Evolutionary conservation across 1,140 invertebrate genomes (phyloP), one percentile per base, ranked within the genome.

Genomic region (Thaumetopoea pityocampa): DNA sequence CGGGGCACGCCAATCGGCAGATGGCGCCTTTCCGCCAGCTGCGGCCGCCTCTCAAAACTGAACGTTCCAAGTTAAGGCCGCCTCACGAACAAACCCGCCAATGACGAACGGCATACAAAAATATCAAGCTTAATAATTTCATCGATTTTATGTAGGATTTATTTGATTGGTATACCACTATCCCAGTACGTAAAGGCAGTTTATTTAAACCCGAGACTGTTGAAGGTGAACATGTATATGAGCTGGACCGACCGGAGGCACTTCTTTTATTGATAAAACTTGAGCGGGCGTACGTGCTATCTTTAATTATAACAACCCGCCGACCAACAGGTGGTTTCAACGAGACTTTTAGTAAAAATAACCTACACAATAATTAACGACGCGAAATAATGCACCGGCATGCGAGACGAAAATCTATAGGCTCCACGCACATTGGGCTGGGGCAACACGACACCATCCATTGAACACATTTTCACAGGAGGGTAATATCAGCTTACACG

Each of bases 361-460:
- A 52, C 42, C 55, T 67, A 70, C 63, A 70, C 60, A 74, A 79
- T 81, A 82, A 79, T 77, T 74, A 80, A 77, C 69, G 74, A 76
- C 64, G 73, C 72, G 76, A 71, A 79, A 83, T 80, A 83, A 83
- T 83, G 79, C 67, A 67, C 79, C 79, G 69, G 73, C 78, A 80
- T 83, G 58, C 68, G 54, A 80, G 63, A 67, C 71, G 71, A 79
- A 82, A 82, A 80, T 82, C 72, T 70, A 72, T 76, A 82, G 78
- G 62, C 47, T 68, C 51, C 53, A 63, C 60, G 63, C 63, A 68
- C 61, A 69, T 53, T 43, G 57, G 41, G 43, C 47, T 44, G 42
- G 15, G 38, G 68, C 63, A 79, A 78, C 58, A 51, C 70, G 79
- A 80, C 66, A 79, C 72, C 73, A 51, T 37, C 67, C 66, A 74